Evolutionary conservation across 2,797 vertebrate species (phyloP).

Genomic region (Sebastes taczanowskii): DNA sequence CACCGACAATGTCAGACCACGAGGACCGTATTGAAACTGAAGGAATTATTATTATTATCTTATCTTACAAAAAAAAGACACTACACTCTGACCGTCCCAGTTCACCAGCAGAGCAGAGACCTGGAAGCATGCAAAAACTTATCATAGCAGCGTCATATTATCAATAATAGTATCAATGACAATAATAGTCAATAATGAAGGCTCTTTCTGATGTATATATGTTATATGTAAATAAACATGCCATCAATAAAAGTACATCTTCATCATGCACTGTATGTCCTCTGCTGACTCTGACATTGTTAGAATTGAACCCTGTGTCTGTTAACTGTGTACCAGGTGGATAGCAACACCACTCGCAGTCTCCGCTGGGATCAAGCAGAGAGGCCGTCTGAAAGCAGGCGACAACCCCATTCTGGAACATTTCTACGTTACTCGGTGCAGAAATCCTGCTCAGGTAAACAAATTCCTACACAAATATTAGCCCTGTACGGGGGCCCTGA

Average conservation of each 20-base stretch:
- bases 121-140: background rate
- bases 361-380: conserved; percentile 84
- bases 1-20: too few relatives aligned
- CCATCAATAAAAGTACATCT: background rate
- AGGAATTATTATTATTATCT: too few relatives aligned
- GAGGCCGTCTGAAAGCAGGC: conserved; percentile 75
- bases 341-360: conserved; percentile 89
- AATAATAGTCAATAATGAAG: background rate
- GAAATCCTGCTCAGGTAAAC: conserved; percentile 87
- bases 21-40: too few relatives aligned
- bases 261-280: background rate
- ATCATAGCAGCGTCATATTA: background rate
- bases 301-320: background rate
- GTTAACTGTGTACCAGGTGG: conserved; percentile 75
- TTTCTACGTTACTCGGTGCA: conserved; percentile 83
- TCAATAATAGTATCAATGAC: too few relatives aligned
- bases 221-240: background rate
- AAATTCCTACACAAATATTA: background rate
- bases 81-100: background rate
- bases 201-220: background rate
- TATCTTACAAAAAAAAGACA: background rate
- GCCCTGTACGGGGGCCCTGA: background rate
- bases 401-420: conserved; percentile 85
- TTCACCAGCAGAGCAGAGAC: background rate
- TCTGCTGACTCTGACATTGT: background rate